These are phyloP conservation scores for Betta splendens DNA, from an alignment of 2,797 vertebrate species.

Conservation along the genomic window DNA sequence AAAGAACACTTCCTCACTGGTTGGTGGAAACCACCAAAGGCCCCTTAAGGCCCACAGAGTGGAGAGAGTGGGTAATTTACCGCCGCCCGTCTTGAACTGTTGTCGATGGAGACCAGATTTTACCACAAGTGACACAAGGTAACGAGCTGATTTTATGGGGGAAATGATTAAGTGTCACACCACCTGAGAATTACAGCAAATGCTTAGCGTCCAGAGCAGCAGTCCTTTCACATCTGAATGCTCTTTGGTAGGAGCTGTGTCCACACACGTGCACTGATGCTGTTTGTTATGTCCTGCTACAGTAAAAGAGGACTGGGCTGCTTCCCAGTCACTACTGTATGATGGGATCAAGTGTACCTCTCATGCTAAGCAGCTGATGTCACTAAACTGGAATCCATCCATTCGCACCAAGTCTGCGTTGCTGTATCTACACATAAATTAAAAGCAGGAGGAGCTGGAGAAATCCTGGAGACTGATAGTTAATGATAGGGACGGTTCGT, in stretches of 20 bases:
- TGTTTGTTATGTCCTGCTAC: constrained; percentile 5
- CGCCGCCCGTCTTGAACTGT: constrained; percentile 42
- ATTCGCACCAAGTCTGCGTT: constrained; percentile 24
- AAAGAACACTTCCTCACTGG: constrained; percentile 38
- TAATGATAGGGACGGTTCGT: constrained; percentile 43
- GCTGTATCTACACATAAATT: constrained; percentile 46
- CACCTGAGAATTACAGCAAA: constrained; percentile 41
- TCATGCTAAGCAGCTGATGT: constrained; percentile 62
- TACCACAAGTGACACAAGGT: constrained; percentile 68
- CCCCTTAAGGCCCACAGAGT: constrained; percentile 42
- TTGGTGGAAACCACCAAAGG: constrained; percentile 47
- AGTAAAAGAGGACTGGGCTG: constrained; percentile 36
- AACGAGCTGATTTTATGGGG: constrained; percentile 58
- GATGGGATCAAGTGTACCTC: constrained; percentile 51
- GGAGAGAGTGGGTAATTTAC: constrained; percentile 61
- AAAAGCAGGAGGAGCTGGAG: constrained; percentile 39
- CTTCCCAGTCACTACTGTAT: constrained; percentile 59
- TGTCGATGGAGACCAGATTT: constrained; percentile 57
- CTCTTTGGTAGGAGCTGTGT: neutral
- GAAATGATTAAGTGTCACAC: constrained; percentile 54
- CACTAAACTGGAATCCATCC: constrained; percentile 59
- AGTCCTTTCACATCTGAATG: neutral
- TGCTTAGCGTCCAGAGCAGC: too few relatives aligned
- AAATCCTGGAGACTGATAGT: constrained; percentile 29
- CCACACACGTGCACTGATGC: constrained; percentile 4